phyloP scores from a whole-genome alignment of 2,888 invertebrate genomes.

The Tenodera sinensis region DNA sequence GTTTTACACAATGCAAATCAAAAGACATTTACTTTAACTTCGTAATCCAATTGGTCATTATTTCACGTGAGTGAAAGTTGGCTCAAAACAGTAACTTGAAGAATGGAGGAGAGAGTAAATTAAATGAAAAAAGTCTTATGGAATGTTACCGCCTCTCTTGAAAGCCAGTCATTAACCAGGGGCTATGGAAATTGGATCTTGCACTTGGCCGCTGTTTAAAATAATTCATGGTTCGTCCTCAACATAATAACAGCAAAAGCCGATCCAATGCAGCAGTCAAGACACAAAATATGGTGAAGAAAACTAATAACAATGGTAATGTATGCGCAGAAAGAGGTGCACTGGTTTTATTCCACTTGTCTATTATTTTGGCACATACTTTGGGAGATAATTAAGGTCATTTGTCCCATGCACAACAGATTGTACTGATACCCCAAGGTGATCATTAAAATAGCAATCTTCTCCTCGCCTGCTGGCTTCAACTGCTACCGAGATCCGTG shows the following conservation, averaged over 20 bases:
- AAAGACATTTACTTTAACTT: too few relatives aligned
- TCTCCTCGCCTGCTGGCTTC: too few relatives aligned
- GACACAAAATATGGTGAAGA: not conserved
- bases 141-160: not conserved
- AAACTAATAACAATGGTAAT: not conserved
- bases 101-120: not conserved
- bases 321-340: not conserved
- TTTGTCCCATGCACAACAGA: too few relatives aligned
- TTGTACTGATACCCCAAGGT: too few relatives aligned
- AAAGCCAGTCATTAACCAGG: not conserved
- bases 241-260: not conserved
- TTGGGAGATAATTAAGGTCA: too few relatives aligned
- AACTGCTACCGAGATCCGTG: too few relatives aligned
- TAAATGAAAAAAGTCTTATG: not conserved
- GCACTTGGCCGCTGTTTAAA: not conserved
- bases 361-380: too few relatives aligned
- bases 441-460: too few relatives aligned
- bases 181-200: slow-evolving; percentile 4
- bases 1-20: too few relatives aligned
- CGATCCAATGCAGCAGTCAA: not conserved
- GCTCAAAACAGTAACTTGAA: not conserved
- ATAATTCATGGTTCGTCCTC: not conserved
- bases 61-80: not conserved
- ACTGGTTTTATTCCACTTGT: too few relatives aligned
- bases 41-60: too few relatives aligned